Base-by-base conservation (phyloP, 2,888 invertebrate genomes). In the Napeogenes sylphis region DNA sequence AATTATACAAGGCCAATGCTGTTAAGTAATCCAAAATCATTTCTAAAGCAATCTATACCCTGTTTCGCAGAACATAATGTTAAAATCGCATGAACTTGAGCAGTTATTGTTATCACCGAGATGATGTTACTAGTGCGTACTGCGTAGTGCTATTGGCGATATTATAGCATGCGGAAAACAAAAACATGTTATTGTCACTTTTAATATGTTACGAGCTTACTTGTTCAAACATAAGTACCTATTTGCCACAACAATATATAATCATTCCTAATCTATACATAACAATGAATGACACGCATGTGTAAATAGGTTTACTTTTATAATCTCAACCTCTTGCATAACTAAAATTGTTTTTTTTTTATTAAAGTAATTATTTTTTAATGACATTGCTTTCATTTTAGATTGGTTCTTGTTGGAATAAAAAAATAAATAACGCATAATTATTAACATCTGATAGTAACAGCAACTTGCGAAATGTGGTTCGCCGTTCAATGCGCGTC, bases 1-100 rank as follows among this genome's bases (percentile, higher is more conserved):
- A 82, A 72, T 67, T 71, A 69, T 68, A 72, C 87, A 89, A 89
- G 89, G 88, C 75, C 83, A 78, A 66, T 73, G 71, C 75, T 75
- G 42, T 42, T 42, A 69, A 78, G 78, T 77, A 71, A 68, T 72
- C 73, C 66, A 70, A 77, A 71, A 71, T 77, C 78, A 77, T 76
- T 21, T 63, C 64, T 79, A 73, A 75, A 70, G 75, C 73, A 84
- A 67, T 81, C 78, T 83, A 74, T 75, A 82, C 83, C 80, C 71
- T 87, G 85, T 73, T 46, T 21, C 53, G 35, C 58, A 54, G 46
- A 4, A 56, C 46, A 56, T 59, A 59, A 65, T 45, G 56, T 59
- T 63, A 57, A 61, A 63, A 59, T 58, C 30, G 58, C 42, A 42
- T 53, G 51, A 54, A n/a, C 56, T 21, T 21, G 21, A 21, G 60